Base-by-base conservation (phyloP, 2,888 invertebrate genomes). In the Parthenolecanium corni region DNA sequence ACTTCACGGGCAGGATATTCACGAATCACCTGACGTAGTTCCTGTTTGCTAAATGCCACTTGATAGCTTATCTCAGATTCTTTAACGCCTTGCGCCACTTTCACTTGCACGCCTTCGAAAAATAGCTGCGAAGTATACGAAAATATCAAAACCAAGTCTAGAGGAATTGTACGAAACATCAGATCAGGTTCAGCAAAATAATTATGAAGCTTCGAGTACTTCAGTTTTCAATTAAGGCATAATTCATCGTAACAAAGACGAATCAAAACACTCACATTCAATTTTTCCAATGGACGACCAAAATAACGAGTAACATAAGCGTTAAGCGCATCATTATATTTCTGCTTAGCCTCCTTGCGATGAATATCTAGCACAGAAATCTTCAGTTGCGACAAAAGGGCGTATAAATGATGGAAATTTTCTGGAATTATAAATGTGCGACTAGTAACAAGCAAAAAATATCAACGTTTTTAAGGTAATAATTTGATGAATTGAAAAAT, bases 61-160 rank as follows among this genome's bases (percentile, higher is more conserved):
- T 97, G 96, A 78, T 92, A 98, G 72, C 95, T 91, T 62, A 98
- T 91, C 79, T 98, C 97, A 46, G 94, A 91, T 72, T 91, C 90
- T 73, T 93, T 94, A 53, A 94, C 92, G 62, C 98, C 97, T 71
- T 87, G 85, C 61, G 89, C 86, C 66, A 97, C 92, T 73, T 89
- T 88, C 66, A 85, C 86, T 75, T 94, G 86, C 62, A 98, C 94
- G 54, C 95, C 94, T 75, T 98, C 97, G 73, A 98, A 96, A 78
- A 98, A 98, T 69, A 83, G 82, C 87, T 94, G 74, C 25, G 78
- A 25, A 25, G 38, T 51, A 23, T 4, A 31, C 31, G 9, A 31
- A 31, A 31, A 31, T 11, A 24, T 49, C 14, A 12, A n/a, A 12
- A 49, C 25, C 9, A 49, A 24, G 25, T 16, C n/a, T 14, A 47